phyloP scores from a whole-genome alignment of 2,113 vertebrate genomes.

The Pampusana beccarii region DNA sequence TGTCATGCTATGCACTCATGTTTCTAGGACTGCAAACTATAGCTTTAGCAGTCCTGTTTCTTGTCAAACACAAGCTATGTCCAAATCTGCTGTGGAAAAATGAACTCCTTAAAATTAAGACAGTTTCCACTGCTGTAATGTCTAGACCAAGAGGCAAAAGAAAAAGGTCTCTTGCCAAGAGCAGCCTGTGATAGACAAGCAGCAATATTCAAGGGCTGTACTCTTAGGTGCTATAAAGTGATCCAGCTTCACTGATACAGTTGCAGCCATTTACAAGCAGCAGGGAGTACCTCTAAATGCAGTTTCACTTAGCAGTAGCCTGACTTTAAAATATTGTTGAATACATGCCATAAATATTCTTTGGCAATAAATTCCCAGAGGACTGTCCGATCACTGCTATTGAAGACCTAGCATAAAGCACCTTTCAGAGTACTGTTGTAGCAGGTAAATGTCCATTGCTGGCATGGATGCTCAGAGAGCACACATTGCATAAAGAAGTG shows the following conservation, averaged over 20 bases:
- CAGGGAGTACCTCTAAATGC: background rate
- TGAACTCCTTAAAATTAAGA: slow-evolving; percentile 1
- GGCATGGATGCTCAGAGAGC: background rate
- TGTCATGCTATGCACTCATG: background rate
- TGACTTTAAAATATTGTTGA: background rate
- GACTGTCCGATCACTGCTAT: background rate
- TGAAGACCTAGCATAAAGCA: background rate
- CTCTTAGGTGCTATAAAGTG: background rate
- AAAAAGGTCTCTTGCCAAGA: slow-evolving; percentile 14
- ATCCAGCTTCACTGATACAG: background rate
- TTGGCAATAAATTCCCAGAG: background rate
- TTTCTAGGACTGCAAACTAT: background rate
- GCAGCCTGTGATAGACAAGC: background rate
- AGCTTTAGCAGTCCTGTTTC: slow-evolving; percentile 31
- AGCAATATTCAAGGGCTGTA: background rate
- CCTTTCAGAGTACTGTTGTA: background rate
- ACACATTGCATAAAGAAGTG: background rate
- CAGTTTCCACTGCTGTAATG: slow-evolving; percentile 45
- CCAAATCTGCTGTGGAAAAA: slow-evolving; percentile 43
- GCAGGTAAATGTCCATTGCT: background rate
- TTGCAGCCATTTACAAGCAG: background rate
- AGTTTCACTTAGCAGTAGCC: background rate
- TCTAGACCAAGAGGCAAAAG: slow-evolving; percentile 40
- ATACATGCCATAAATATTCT: background rate
- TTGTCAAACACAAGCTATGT: background rate